phyloP scores from a whole-genome alignment of 2,888 invertebrate genomes.

The Aspidapion aeneum region DNA sequence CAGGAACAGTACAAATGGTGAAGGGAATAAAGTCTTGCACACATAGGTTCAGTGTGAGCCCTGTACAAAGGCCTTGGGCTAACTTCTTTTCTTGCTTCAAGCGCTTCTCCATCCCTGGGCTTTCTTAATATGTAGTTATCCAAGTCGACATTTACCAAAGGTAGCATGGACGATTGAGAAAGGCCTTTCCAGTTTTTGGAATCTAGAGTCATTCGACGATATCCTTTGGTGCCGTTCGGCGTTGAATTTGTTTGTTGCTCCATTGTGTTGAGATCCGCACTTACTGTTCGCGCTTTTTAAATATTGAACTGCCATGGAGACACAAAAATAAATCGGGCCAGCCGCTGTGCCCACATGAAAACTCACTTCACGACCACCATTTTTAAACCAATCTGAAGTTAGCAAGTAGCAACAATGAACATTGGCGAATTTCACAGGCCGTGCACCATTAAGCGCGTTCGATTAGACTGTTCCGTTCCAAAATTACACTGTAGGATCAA shows the following conservation, averaged over 20 bases:
- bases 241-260: neutral
- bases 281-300: neutral
- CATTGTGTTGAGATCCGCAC: neutral
- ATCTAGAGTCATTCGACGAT: neutral
- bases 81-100: constrained; percentile 10
- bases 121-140: constrained; percentile 54
- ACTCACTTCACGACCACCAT: neutral
- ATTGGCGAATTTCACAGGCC: no score
- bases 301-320: neutral
- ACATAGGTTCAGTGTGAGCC: constrained; percentile 32
- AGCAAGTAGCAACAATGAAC: no score
- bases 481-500: no score
- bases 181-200: neutral
- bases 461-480: no score
- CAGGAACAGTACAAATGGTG: constrained; percentile 50
- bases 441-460: no score
- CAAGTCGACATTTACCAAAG: constrained; percentile 49
- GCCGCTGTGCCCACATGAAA: neutral
- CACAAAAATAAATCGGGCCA: neutral
- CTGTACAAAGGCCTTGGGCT: constrained; percentile 7
- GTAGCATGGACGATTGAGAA: constrained; percentile 33
- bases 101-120: constrained; percentile 13
- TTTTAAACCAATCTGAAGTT: neutral
- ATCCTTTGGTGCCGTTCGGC: neutral
- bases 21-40: constrained; percentile 50